phyloP scores from a whole-genome alignment of 2,888 invertebrate species.

The Hetaerina titia region DNA sequence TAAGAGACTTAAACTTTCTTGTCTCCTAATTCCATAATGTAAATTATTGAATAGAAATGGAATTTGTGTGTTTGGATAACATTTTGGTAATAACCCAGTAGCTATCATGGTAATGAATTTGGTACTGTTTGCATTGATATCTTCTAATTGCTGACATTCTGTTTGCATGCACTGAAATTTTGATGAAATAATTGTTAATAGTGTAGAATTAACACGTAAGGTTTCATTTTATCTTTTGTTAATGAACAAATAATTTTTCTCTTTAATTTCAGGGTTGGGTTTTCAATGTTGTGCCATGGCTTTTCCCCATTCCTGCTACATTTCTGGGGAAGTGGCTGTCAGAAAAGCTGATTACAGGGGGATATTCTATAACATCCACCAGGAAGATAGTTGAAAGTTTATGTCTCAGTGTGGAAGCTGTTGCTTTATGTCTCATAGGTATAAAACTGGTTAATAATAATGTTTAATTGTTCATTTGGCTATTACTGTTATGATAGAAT shows the following conservation, averaged over 20 bases:
- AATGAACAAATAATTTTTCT: not conserved
- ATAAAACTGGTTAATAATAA: conserved; percentile 71
- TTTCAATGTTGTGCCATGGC: conserved; percentile 86
- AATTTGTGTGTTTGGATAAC: too few relatives aligned
- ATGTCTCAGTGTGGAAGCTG: conserved; percentile 79
- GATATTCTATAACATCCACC: conserved; percentile 79
- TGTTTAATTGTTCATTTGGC: too few relatives aligned
- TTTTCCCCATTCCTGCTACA: conserved; percentile 83
- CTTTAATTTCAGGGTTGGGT: conserved; percentile 80
- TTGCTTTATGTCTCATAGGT: conserved; percentile 78
- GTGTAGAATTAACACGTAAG: too few relatives aligned
- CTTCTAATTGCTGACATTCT: not conserved
- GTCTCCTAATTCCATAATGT: too few relatives aligned
- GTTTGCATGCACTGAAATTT: too few relatives aligned
- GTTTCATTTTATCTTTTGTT: too few relatives aligned
- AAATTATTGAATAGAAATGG: too few relatives aligned
- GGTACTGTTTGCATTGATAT: not conserved
- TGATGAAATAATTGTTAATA: too few relatives aligned
- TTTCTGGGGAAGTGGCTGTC: conserved; percentile 83
- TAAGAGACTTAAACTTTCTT: too few relatives aligned
- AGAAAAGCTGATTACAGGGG: conserved; percentile 79
- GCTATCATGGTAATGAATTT: too few relatives aligned
- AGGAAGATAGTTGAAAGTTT: conserved; percentile 79
- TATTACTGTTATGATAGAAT: too few relatives aligned
- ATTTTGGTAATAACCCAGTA: too few relatives aligned